A percentile compares a stretch with the other conserved stretches of the same genome.
These are phyloP conservation scores for Pristionchus japonicus DNA, from an alignment of 2,888 invertebrate genomes.

Conservation along the genomic window DNA sequence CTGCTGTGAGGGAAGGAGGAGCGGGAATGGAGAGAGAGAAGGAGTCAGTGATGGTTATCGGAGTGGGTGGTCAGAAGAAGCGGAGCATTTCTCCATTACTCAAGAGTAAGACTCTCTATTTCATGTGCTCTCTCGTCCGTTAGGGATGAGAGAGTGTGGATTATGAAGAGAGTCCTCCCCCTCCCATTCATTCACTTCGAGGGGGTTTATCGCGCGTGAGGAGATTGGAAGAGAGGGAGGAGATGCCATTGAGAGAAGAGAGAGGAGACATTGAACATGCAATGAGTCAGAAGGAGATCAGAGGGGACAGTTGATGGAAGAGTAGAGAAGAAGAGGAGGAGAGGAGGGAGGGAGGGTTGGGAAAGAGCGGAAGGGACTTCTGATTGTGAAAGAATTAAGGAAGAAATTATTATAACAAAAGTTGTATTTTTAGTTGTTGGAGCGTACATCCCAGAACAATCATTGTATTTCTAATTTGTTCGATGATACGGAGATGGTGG, in stretches of 20 bases:
- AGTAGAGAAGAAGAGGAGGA: not conserved
- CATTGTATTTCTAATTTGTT: too few relatives aligned
- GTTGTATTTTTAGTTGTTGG: not conserved
- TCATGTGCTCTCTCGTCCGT: too few relatives aligned
- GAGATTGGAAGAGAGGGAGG: slow-evolving; percentile 9
- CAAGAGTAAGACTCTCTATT: too few relatives aligned
- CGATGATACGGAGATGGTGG: too few relatives aligned
- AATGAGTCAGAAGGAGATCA: slow-evolving; percentile 40
- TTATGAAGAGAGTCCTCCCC: too few relatives aligned
- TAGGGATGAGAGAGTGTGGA: too few relatives aligned
- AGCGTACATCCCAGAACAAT: too few relatives aligned
- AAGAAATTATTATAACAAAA: not conserved
- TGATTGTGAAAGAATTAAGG: not conserved
- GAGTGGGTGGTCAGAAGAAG: slow-evolving; percentile 21
- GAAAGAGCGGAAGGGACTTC: not conserved
- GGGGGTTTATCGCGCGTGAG: slow-evolving; percentile 13
- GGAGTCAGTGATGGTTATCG: slow-evolving; percentile 8
- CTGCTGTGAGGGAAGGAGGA: not conserved
- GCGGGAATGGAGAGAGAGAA: not conserved
- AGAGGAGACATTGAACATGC: slow-evolving; percentile 34
- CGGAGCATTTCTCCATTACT: not conserved
- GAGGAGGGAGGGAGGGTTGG: not conserved
- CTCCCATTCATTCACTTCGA: not conserved
- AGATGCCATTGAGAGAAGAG: not conserved
- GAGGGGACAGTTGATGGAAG: not conserved